Evolutionary conservation across 2,888 invertebrate species (phyloP).

Genomic region (Blastobasis lacticolella): DNA sequence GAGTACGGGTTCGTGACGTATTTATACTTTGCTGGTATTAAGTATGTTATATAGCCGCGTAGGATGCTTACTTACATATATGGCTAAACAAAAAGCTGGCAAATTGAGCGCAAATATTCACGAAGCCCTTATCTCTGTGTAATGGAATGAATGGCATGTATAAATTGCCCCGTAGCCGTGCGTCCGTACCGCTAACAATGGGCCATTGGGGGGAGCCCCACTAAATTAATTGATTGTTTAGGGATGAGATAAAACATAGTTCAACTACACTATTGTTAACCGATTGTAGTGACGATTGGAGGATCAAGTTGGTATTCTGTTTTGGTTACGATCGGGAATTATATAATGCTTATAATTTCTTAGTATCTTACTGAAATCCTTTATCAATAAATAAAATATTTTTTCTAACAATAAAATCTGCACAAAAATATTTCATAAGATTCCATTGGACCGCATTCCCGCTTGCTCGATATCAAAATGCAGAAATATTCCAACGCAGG

Average conservation of each 20-base stretch:
- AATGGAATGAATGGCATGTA: constrained; percentile 60
- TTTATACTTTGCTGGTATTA: no score
- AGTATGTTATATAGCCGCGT: no score
- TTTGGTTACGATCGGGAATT: no score
- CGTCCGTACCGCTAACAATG: constrained; percentile 38
- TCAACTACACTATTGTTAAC: constrained; percentile 2
- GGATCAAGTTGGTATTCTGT: neutral
- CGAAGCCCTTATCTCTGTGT: constrained; percentile 57
- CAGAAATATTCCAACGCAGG: neutral
- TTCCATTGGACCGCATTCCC: no score
- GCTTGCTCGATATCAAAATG: no score
- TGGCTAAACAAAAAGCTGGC: constrained; percentile 23
- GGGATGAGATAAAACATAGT: constrained; percentile 9
- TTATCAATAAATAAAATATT: no score
- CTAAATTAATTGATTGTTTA: constrained; percentile 13
- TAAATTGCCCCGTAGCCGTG: constrained; percentile 37
- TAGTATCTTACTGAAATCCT: no score
- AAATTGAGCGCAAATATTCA: constrained; percentile 46
- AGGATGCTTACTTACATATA: constrained; percentile 4
- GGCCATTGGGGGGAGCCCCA: constrained; percentile 29
- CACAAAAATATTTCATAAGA: neutral
- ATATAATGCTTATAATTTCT: no score
- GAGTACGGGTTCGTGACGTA: no score
- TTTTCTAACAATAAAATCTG: no score
- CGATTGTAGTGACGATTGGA: neutral